A percentile compares a stretch with the other conserved stretches of the same genome.
Evolutionary conservation across 2,888 invertebrate species (phyloP).

Genomic region (Pandemis corylana): DNA sequence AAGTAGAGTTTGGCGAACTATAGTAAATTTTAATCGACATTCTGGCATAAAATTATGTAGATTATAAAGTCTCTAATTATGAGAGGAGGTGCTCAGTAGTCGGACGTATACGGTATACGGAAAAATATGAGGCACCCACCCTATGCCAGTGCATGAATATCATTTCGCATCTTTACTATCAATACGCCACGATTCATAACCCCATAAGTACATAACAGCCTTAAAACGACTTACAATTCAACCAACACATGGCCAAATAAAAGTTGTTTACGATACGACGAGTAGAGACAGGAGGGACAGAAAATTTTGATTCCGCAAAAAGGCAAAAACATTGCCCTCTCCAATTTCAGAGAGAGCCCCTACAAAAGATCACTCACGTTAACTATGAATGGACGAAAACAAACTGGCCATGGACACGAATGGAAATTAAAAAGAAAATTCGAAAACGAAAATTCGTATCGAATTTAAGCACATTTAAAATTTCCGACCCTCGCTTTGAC

Average conservation of each 20-base stretch:
- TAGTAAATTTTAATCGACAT: too few relatives aligned
- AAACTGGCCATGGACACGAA: slow-evolving; percentile 72
- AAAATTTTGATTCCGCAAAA: slow-evolving; percentile 77
- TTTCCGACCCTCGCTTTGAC: slow-evolving; percentile 77
- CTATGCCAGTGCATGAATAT: background rate
- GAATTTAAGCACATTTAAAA: slow-evolving; percentile 84
- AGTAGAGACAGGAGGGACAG: slow-evolving; percentile 61
- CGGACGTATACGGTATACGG: too few relatives aligned
- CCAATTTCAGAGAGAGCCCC: slow-evolving; percentile 81
- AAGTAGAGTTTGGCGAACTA: too few relatives aligned
- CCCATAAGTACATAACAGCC: background rate
- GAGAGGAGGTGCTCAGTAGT: too few relatives aligned
- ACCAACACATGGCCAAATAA: slow-evolving; percentile 35
- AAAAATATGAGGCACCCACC: too few relatives aligned
- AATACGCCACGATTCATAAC: background rate
- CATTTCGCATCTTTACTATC: background rate
- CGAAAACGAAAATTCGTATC: slow-evolving; percentile 79
- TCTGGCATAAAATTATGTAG: too few relatives aligned
- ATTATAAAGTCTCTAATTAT: too few relatives aligned
- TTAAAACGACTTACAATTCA: background rate
- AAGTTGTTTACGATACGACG: slow-evolving; percentile 49
- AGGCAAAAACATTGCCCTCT: slow-evolving; percentile 75
- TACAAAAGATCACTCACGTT: slow-evolving; percentile 83
- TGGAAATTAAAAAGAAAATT: slow-evolving; percentile 79
- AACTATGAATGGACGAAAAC: slow-evolving; percentile 82